Conservation (phyloP, 2,113 vertebrate species). For the Malurus alboscapulatus region DNA sequence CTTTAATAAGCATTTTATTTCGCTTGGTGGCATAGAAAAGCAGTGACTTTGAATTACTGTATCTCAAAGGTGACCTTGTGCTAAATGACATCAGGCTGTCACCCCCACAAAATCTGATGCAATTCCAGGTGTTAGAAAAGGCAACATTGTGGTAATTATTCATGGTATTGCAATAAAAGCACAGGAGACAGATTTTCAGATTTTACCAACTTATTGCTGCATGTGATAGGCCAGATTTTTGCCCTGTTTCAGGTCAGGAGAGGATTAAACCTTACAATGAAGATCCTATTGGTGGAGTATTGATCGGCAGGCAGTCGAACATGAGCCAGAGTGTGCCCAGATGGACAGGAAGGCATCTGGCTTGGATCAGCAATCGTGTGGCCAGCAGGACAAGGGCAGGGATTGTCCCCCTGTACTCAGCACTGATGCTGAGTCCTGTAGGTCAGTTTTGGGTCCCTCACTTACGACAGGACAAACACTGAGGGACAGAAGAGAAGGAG, state of each 20-base stretch:
- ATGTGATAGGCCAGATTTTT: neutral
- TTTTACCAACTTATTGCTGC: neutral
- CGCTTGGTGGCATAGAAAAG: neutral
- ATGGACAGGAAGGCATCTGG: neutral
- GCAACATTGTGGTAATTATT: neutral
- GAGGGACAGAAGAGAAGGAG: neutral
- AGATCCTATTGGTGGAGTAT: neutral
- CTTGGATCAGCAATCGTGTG: neutral
- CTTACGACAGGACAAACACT: rapidly evolving
- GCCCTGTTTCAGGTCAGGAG: neutral
- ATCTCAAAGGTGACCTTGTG: neutral
- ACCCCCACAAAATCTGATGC: neutral
- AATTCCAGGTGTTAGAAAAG: neutral
- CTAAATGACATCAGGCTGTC: neutral
- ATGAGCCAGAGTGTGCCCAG: neutral
- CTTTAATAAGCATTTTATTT: neutral
- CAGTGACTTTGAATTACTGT: neutral
- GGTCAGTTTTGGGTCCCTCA: neutral
- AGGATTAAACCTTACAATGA: neutral
- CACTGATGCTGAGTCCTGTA: neutral
- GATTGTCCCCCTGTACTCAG: rapidly evolving
- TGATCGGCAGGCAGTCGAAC: neutral
- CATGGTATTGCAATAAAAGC: neutral
- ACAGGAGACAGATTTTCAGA: neutral
- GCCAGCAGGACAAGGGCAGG: neutral